These are phyloP conservation scores for Macrosiphum euphorbiae DNA, from an alignment of 2,888 invertebrate genomes.

Conservation along the genomic window DNA sequence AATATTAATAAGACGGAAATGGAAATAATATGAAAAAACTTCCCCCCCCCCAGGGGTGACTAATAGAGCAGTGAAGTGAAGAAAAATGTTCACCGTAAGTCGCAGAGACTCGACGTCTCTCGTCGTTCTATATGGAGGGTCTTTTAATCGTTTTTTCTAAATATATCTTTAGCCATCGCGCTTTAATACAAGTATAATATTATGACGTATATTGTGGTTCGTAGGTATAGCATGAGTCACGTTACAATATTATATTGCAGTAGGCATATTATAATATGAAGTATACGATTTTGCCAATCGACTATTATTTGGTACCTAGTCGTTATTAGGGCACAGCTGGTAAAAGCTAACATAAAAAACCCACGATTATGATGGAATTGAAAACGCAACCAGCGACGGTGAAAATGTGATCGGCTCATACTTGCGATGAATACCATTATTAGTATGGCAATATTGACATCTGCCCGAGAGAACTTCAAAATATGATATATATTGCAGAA, in stretches of 20 bases:
- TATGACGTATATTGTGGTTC: background rate
- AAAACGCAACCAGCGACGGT: background rate
- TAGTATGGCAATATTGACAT: background rate
- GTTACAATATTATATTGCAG: background rate
- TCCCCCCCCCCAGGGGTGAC: background rate
- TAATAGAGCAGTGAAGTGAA: background rate
- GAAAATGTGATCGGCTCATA: background rate
- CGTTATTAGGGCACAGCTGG: background rate
- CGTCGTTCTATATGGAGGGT: background rate
- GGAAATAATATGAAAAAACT: background rate
- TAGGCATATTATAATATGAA: background rate
- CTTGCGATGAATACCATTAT: background rate
- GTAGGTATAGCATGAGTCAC: background rate
- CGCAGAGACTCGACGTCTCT: background rate
- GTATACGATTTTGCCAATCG: background rate
- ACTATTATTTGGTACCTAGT: background rate
- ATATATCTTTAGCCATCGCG: background rate
- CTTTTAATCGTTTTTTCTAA: background rate
- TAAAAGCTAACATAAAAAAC: no score
- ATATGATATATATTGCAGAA: background rate
- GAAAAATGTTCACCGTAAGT: background rate
- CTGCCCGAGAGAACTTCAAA: background rate
- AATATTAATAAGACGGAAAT: background rate
- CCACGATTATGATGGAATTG: background rate
- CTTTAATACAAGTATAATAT: background rate